These are phyloP conservation scores for Felis chaus DNA, from an alignment of 2,113 vertebrate genomes.

Conservation along the genomic window DNA sequence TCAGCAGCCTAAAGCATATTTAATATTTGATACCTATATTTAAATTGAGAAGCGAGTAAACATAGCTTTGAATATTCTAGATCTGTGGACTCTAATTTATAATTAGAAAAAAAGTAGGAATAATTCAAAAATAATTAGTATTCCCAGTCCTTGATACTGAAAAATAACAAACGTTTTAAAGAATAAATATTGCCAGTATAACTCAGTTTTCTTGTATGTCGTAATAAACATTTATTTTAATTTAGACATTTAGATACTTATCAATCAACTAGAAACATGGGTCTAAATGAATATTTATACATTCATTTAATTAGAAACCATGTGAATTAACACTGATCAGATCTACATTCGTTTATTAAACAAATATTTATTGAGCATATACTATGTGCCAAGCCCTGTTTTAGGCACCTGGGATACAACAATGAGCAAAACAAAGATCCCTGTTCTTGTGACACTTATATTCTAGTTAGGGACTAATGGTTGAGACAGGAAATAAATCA, in stretches of 20 bases:
- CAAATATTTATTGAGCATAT: neutral
- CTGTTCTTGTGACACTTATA: neutral
- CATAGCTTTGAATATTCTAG: neutral
- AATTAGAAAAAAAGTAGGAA: neutral
- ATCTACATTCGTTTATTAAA: neutral
- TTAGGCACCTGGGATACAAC: neutral
- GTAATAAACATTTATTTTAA: constrained; percentile 12
- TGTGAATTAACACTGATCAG: neutral
- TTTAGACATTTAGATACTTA: constrained; percentile 34
- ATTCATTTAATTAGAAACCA: constrained; percentile 36
- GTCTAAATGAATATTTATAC: neutral
- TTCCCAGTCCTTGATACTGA: neutral
- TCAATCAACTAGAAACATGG: neutral
- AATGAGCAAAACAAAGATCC: neutral
- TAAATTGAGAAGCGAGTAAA: neutral
- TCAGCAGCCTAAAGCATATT: neutral
- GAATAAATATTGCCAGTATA: neutral
- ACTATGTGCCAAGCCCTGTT: neutral
- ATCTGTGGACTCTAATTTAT: neutral
- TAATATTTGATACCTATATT: neutral
- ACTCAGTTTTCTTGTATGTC: neutral
- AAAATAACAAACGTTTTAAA: neutral
- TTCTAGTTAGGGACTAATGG: neutral
- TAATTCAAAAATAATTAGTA: constrained; percentile 16
- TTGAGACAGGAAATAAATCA: neutral